Percentiles rank a stretch among this genome's conserved stretches.
These are phyloP conservation scores for Tigriopus japonicus DNA, from an alignment of 1,140 invertebrate genomes.

Conservation along the genomic window DNA sequence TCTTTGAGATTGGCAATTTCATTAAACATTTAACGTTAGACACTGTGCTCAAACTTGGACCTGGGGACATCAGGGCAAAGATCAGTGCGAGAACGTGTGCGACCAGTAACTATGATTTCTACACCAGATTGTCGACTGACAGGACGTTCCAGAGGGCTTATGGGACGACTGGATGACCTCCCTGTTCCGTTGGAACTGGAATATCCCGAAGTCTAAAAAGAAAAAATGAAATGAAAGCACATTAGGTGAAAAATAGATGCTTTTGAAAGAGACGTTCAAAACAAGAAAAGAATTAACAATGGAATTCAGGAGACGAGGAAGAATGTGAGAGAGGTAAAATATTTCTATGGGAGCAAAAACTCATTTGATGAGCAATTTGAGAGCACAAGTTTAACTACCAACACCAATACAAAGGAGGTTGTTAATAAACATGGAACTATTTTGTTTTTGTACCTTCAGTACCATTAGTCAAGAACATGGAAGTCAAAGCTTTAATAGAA, in stretches of 20 bases:
- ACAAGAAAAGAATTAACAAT: background rate
- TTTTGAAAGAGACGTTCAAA: background rate
- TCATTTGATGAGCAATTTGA: too few relatives aligned
- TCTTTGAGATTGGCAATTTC: too few relatives aligned
- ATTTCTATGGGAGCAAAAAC: too few relatives aligned
- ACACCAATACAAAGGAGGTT: too few relatives aligned
- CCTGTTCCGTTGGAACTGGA: background rate
- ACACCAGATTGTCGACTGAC: background rate
- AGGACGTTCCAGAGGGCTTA: background rate
- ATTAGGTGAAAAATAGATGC: background rate
- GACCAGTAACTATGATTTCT: conserved; percentile 4
- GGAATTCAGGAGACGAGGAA: background rate
- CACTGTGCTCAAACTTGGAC: conserved; percentile 12
- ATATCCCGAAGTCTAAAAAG: background rate
- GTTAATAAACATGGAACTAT: too few relatives aligned
- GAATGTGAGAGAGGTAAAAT: background rate
- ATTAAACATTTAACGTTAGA: background rate
- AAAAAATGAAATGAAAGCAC: background rate
- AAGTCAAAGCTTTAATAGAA: too few relatives aligned
- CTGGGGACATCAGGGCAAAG: conserved; percentile 8
- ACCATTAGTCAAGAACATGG: too few relatives aligned
- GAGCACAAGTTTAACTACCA: too few relatives aligned
- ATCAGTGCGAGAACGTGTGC: conserved; percentile 9
- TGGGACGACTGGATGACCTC: background rate
- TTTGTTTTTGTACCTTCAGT: too few relatives aligned